Conservation (phyloP, 2,797 vertebrate genomes). For the Hemibagrus guttatus region DNA sequence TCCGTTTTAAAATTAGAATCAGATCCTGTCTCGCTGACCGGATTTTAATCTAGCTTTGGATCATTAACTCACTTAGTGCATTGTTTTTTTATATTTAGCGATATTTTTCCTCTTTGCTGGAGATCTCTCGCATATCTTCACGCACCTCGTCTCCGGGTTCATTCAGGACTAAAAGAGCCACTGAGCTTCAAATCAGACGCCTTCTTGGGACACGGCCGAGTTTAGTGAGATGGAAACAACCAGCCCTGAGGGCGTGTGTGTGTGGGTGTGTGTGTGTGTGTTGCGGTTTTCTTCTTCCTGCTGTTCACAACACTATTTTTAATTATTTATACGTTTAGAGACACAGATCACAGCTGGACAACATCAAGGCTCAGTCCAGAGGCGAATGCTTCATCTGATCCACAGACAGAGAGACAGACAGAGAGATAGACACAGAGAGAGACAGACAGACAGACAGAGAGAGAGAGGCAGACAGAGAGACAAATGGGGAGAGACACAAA, state of each 20-base stretch:
- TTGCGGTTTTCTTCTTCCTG: constrained; percentile 43
- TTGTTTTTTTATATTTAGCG: not conserved
- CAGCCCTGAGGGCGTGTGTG: constrained; percentile 20
- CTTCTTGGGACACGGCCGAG: constrained; percentile 27
- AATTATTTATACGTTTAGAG: constrained; percentile 74
- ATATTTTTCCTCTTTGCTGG: not conserved
- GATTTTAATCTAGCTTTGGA: not conserved
- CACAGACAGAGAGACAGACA: constrained; percentile 26
- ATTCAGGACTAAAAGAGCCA: constrained; percentile 11
- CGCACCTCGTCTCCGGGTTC: not conserved
- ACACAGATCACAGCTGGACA: constrained; percentile 65
- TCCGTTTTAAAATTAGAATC: not conserved
- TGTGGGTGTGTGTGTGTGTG: constrained; percentile 26
- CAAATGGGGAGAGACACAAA: not conserved
- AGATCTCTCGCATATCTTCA: not conserved
- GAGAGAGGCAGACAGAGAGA: not conserved
- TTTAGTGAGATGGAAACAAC: constrained; percentile 26
- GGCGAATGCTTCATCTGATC: constrained; percentile 47
- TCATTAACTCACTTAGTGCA: not conserved
- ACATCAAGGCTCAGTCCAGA: constrained; percentile 53
- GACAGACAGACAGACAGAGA: not conserved
- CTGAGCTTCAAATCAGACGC: constrained; percentile 37
- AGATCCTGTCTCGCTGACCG: no score
- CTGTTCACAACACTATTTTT: constrained; percentile 63
- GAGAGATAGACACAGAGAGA: constrained; percentile 41